A percentile compares a stretch with the other conserved stretches of the same genome.
Evolutionary conservation across 92 coral and sea anemone species (phyloP).

Genomic region (Umimayanthus kanabou): DNA sequence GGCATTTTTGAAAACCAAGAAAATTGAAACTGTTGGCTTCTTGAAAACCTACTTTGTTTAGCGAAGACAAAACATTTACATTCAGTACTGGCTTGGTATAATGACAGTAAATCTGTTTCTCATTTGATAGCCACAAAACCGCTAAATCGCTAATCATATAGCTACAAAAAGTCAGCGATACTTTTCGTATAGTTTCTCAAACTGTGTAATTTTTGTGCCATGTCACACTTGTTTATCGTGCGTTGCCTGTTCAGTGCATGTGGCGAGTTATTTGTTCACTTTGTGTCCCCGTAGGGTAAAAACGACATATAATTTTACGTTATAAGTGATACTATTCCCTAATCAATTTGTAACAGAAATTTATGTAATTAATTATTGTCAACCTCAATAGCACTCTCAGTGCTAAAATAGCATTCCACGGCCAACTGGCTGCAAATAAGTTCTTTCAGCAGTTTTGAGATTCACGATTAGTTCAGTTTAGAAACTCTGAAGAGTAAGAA

Average conservation of each 20-base stretch:
- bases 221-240: background rate
- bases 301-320: too few relatives aligned
- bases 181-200: background rate
- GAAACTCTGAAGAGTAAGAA: too few relatives aligned
- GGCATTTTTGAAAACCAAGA: background rate
- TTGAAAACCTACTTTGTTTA: background rate
- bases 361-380: too few relatives aligned
- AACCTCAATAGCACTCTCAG: background rate
- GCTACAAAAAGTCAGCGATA: background rate
- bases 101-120: background rate
- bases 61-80: background rate
- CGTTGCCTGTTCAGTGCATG: background rate
- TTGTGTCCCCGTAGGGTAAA: background rate
- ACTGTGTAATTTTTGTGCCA: background rate
- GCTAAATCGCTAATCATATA: background rate
- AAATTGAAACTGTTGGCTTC: background rate
- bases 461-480: background rate
- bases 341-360: background rate
- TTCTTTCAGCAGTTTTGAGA: background rate
- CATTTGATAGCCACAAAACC: background rate
- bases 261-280: background rate
- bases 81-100: too few relatives aligned
- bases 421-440: background rate
- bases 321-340: background rate
- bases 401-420: background rate